Evolutionary conservation across 2,113 vertebrate genomes (phyloP).

Genomic region (Vimba vimba): DNA sequence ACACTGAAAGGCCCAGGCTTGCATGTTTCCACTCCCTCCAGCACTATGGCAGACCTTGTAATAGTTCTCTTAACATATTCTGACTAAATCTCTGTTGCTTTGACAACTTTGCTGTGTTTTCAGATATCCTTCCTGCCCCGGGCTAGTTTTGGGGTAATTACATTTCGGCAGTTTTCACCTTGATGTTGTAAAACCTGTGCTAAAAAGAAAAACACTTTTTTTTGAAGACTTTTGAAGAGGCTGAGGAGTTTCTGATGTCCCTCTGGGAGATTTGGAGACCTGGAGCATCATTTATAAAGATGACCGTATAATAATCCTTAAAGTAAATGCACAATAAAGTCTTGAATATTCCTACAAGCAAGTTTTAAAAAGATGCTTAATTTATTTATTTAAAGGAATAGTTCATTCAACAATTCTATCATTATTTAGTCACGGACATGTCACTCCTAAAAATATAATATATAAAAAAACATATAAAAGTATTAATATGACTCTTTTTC

Average conservation of each 20-base stretch:
- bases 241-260: constrained; percentile 29
- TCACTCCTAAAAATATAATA: no score
- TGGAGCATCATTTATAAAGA: background rate
- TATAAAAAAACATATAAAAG: no score
- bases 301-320: background rate
- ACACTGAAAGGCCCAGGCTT: constrained; percentile 67
- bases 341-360: background rate
- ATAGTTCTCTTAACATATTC: constrained; percentile 52
- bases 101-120: constrained; percentile 33
- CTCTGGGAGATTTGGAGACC: background rate
- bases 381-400: no score
- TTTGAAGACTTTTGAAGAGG: constrained; percentile 41
- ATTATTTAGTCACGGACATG: no score
- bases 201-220: constrained; percentile 13
- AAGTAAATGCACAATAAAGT: background rate
- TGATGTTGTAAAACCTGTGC: constrained; percentile 45
- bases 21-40: constrained; percentile 66
- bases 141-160: constrained; percentile 51
- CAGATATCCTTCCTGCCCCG: constrained; percentile 18
- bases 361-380: background rate
- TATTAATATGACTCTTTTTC: no score
- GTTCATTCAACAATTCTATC: no score
- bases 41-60: constrained; percentile 60
- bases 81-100: constrained; percentile 49
- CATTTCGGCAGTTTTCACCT: constrained; percentile 24